phyloP scores from a whole-genome alignment of 2,113 vertebrate genomes.

The Urocitellus parryii region DNA sequence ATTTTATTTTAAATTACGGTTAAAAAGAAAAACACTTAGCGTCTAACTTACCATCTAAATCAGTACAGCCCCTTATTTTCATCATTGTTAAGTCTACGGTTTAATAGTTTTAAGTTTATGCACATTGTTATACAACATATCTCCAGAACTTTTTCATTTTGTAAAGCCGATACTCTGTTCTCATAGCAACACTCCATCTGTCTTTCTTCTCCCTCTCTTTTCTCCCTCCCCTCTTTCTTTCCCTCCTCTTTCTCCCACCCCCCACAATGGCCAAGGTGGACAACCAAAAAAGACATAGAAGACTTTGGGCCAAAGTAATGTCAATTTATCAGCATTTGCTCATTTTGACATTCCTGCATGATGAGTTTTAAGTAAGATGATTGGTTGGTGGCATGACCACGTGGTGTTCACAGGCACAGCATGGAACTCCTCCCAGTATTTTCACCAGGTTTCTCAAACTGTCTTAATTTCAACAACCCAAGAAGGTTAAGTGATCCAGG shows the following conservation, averaged over 20 bases:
- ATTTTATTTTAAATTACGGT: neutral
- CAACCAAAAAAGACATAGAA: neutral
- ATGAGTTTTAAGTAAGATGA: neutral
- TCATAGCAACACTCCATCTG: accelerated
- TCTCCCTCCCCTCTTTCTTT: neutral
- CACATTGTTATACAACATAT: neutral
- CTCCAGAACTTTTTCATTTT: neutral
- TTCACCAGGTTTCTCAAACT: neutral
- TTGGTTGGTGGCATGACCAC: neutral
- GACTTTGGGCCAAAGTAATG: neutral
- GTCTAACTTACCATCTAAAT: neutral
- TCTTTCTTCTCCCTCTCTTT: accelerated
- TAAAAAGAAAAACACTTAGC: neutral
- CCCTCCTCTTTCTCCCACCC: accelerated
- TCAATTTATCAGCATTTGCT: neutral
- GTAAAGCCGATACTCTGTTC: neutral
- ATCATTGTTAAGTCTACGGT: neutral
- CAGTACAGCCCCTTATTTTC: too few relatives aligned
- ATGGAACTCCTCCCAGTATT: neutral
- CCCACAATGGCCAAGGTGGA: neutral
- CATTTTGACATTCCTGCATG: neutral
- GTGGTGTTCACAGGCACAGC: too few relatives aligned
- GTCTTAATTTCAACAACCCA: neutral
- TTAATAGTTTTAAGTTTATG: neutral
- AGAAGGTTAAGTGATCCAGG: neutral